Base-by-base conservation (phyloP, 1,140 invertebrate genomes). In the Cherax quadricarinatus region DNA sequence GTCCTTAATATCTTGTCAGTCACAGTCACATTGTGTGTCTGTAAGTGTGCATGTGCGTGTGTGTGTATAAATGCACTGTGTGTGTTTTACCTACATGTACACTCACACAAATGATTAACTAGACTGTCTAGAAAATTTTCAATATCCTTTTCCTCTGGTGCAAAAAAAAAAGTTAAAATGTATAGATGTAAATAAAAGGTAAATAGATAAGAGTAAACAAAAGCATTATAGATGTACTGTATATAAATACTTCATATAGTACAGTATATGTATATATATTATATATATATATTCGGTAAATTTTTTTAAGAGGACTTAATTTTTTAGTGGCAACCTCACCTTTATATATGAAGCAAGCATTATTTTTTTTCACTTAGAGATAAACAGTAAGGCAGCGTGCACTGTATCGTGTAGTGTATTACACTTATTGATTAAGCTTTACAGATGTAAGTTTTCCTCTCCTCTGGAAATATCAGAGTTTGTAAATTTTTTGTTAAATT, bases 251-350 rank as follows among this genome's bases (percentile, higher is more conserved):
- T 82, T 82, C 70, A 89, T 82, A 89, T 86, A 75, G 49, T 85
- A 78, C 53, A 78, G 70, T 85, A 84, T 85, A 90, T 85, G 78
- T 84, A 84, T 90, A 90, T 90, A 84, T 75, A 84, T 90, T 66
- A 66, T 66, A 66, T 66, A 66, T 66, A 66, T 66, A 1, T 66
- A 66, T 21, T 66, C 62, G 16, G 57, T 10, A 66, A 66, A 57
- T 57, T 57, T 6, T 57, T 57, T 5, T 57, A 57, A 57, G 53
- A 57, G 53, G 30, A 41, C 53, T 57, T 57, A 57, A 57, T 57
- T 57, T 57, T 57, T 57, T 57, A 10, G 1, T 57, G 14, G 53
- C 53, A 57, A 57, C 53, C 14, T 57, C 14, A 57, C 53, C 9
- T 57, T 57, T 57, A 57, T 57, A 57, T 57, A 57, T 57, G 53